Percentiles rank a stretch among this genome's conserved stretches.
Conservation (phyloP, 2,888 invertebrate species). For the Euphydryas editha region DNA sequence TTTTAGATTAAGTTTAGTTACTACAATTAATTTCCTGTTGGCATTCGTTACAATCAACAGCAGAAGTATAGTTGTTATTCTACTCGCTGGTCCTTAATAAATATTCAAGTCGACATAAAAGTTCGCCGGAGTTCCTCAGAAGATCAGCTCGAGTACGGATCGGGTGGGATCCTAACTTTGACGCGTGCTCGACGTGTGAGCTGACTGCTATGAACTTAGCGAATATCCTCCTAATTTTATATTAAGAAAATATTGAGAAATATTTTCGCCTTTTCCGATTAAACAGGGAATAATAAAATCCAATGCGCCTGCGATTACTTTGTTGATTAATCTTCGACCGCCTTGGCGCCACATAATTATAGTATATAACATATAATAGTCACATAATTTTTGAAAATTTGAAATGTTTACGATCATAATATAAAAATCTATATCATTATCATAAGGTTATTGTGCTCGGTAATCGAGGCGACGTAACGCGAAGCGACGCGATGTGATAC, state of each 20-base stretch:
- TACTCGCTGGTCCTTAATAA: not conserved
- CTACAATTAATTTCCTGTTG: not conserved
- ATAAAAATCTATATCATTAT: no score
- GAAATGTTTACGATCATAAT: no score
- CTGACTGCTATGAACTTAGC: not conserved
- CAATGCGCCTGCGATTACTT: not conserved
- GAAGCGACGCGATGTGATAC: no score
- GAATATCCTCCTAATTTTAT: not conserved
- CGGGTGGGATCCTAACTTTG: not conserved
- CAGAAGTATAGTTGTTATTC: not conserved
- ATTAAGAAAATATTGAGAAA: not conserved
- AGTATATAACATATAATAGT: no score
- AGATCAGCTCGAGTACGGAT: not conserved
- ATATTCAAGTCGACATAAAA: slow-evolving; percentile 1
- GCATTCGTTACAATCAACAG: not conserved
- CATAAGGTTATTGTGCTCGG: no score
- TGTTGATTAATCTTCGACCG: no score
- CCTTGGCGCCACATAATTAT: no score
- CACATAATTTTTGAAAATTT: no score
- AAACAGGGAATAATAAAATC: not conserved
- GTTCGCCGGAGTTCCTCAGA: not conserved
- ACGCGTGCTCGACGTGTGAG: not conserved
- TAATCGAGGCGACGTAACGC: no score
- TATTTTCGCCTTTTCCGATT: not conserved
- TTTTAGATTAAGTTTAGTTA: not conserved